Evolutionary conservation across 2,888 invertebrate genomes (phyloP).

Genomic region (Liopterus haemorrhoidalis): DNA sequence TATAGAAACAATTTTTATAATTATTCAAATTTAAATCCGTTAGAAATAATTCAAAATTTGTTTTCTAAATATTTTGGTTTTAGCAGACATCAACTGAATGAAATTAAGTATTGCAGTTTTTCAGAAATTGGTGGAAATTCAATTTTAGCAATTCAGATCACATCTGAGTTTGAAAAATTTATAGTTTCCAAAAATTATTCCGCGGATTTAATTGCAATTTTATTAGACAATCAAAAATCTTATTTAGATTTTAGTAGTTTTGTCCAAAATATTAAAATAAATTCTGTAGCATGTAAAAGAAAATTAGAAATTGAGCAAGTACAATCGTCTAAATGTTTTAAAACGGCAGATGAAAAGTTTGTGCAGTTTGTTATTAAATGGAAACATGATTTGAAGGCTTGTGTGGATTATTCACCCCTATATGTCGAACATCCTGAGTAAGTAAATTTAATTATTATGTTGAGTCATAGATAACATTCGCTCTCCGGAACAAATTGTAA

Average conservation of each 20-base stretch:
- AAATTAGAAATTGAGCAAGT: constrained; percentile 37
- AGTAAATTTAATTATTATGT: constrained; percentile 34
- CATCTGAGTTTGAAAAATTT: constrained; percentile 51
- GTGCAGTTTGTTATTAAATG: constrained; percentile 42
- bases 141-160: constrained; percentile 59
- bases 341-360: constrained; percentile 6
- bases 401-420: constrained; percentile 74
- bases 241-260: constrained; percentile 41
- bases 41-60: constrained; percentile 35
- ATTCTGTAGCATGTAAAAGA: constrained; percentile 14
- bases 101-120: constrained; percentile 46
- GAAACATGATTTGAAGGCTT: constrained; percentile 65
- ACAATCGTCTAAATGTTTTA: constrained; percentile 13
- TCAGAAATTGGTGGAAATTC: constrained; percentile 65
- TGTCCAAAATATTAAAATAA: constrained; percentile 37
- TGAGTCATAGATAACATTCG: constrained; percentile 5
- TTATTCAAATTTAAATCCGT: constrained; percentile 31
- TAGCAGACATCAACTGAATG: constrained; percentile 37
- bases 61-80: constrained; percentile 36
- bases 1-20: constrained; percentile 39
- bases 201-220: constrained; percentile 48
- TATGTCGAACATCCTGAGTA: constrained; percentile 48
- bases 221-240: constrained; percentile 48
- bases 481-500: not conserved
- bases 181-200: constrained; percentile 47